Evolutionary conservation across 2,797 vertebrate species (phyloP), one percentile per base, ranked within the genome.

Genomic region (Emydoidea blandingii): DNA sequence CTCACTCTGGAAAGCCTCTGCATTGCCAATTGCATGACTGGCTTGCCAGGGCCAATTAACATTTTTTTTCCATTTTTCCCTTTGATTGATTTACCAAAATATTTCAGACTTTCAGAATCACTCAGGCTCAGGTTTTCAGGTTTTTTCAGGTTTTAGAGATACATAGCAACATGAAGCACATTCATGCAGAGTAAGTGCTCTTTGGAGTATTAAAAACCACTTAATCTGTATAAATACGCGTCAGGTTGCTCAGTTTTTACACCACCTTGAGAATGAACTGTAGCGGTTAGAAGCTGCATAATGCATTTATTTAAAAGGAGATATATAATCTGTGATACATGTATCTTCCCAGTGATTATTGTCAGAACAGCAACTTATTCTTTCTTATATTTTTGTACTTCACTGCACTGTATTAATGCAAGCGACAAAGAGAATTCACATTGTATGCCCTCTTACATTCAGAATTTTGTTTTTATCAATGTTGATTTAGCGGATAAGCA

Each of bases 151-250:
- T 94, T 95, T 96, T 93, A 89, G 85, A 92, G 85, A n/a, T 78
- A 91, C 79, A 79, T 76, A 95, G 94, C 93, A 95, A 86, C 89
- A 94, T 4, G 49, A 91, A 96, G 92, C 91, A 97, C 89, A 96
- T 97, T 97, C 93, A 95, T 89, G 83, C 62, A 97, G 94, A 96
- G 95, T 96, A 97, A 97, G 87, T 96, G 91, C 93, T 98, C 93
- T 97, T 97, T 91, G 87, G 97, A 97, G 93, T 98, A 96, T 96
- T 92, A 93, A 93, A 91, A 96, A 97, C 95, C 95, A 95, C 88
- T 93, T 94, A 96, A 92, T 92, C 83, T 97, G 93, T 97, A 97
- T 95, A 97, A 97, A 98, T 97, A 97, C 94, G 90, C 95, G 97
- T 97, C 94, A 96, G 94, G 93, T 98, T 97, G 93, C 95, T 97